Evolutionary conservation across 2,113 vertebrate genomes (phyloP), one percentile per base, ranked within the genome.

Genomic region (Hemichromis elongatus): DNA sequence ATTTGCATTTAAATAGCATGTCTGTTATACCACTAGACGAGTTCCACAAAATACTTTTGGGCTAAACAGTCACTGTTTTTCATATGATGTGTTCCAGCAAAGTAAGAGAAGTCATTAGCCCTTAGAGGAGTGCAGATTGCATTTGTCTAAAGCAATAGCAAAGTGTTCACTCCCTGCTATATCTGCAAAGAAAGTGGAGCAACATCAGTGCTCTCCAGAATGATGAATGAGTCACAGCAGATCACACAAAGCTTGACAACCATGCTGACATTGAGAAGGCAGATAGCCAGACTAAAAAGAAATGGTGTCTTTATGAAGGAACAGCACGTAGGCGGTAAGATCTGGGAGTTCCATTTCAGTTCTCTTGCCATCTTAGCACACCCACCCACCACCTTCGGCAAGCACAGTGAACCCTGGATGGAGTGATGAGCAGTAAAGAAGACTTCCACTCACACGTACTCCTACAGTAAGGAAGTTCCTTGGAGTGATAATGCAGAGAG

Each of bases 271-370:
- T 54, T 81, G 90, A 94, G 92, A 92, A 92, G 94, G 91, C 91
- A 92, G 87, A 91, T 86, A 94, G 93, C 90, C 94, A 93, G 91
- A 93, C 90, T 87, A 79, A 81, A 94, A 89, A 94, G 90, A 94
- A 93, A 75, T 5, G 53, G 57, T 81, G 90, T 79, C 87, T 94
- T 93, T 86, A 87, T 92, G 93, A 89, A 77, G 89, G 91, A 91
- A 84, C 9, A 84, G 89, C 85, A 57, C 80, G 94, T 95, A 81
- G 93, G 94, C 90, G 92, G 86, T 2, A 52, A 94, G 91, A 95
- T 95, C 90, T 92, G 92, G 93, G 94, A 94, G 93, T 92, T 94
- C 92, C 94, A 94, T 94, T 94, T 95, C 92, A 93, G 92, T 92
- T 93, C 91, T 93, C 88, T 47, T 92, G 92, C 93, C 93, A 93